Evolutionary conservation across 2,113 vertebrate genomes (phyloP).

Genomic region (Oryzias curvinotus): DNA sequence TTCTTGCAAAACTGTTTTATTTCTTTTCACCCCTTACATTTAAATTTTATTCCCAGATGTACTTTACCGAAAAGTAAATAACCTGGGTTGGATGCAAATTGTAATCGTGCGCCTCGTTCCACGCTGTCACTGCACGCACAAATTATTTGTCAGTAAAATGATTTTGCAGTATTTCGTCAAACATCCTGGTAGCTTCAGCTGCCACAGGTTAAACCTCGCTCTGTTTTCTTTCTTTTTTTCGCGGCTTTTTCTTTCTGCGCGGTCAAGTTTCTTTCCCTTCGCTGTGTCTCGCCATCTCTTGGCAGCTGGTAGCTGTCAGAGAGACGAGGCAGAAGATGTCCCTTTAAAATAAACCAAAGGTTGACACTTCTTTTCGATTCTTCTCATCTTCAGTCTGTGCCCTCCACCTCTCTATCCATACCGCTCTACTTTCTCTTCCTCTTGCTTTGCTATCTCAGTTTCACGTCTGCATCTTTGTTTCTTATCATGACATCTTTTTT

Average conservation of each 20-base stretch:
- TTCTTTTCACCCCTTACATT: no score
- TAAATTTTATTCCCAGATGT: no score
- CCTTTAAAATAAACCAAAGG: constrained; percentile 57
- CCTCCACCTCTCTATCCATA: background rate
- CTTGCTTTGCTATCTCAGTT: background rate
- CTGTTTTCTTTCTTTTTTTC: constrained; percentile 6
- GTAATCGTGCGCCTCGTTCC: background rate
- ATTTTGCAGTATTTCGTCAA: background rate
- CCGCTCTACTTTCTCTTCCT: background rate
- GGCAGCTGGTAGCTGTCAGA: constrained; percentile 67
- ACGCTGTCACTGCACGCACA: background rate
- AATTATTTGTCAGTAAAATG: constrained; percentile 4
- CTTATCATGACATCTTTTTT: background rate
- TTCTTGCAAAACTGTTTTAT: no score
- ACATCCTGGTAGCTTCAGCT: constrained; percentile 18
- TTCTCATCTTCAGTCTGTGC: constrained; percentile 14
- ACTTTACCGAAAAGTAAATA: no score
- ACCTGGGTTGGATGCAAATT: no score
- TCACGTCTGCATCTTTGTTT: background rate
- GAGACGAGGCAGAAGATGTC: constrained; percentile 37
- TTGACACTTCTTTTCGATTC: constrained; percentile 62
- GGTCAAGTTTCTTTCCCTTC: constrained; percentile 13
- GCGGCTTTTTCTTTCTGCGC: constrained; percentile 1
- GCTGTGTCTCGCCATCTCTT: background rate
- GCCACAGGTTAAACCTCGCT: constrained; percentile 20